phyloP scores from a whole-genome alignment of 2,888 invertebrate genomes.

The Agriopis marginaria region DNA sequence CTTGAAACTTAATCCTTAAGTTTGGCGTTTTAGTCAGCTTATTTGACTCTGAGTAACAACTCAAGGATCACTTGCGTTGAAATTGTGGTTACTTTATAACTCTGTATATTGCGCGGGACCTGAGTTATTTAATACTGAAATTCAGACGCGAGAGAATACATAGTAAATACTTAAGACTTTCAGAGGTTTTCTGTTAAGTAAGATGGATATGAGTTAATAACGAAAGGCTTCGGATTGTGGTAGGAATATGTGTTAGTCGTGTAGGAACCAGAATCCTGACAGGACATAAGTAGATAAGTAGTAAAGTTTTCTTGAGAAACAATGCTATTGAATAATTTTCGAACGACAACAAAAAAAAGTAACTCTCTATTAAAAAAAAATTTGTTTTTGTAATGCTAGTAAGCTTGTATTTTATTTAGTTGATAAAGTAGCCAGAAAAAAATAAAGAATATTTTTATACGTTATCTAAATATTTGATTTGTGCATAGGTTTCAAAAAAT shows the following conservation, averaged over 20 bases:
- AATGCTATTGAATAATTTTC: too few relatives aligned
- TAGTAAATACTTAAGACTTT: not conserved
- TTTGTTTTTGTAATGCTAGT: too few relatives aligned
- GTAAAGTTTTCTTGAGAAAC: too few relatives aligned
- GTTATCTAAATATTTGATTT: too few relatives aligned
- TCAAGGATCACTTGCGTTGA: conserved; percentile 1
- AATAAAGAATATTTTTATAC: too few relatives aligned
- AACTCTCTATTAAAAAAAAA: too few relatives aligned
- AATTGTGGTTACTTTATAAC: conserved; percentile 10
- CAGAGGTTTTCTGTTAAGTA: conserved; percentile 1
- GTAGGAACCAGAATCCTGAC: not conserved
- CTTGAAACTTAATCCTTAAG: conserved; percentile 3
- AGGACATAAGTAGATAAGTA: too few relatives aligned
- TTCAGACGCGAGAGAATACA: not conserved
- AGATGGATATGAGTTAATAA: not conserved
- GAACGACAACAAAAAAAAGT: too few relatives aligned
- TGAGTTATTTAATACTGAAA: not conserved
- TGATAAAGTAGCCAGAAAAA: too few relatives aligned
- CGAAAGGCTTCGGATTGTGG: not conserved
- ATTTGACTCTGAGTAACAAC: not conserved
- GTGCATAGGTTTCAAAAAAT: too few relatives aligned
- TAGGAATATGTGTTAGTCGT: not conserved
- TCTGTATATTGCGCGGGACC: not conserved
- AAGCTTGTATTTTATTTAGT: too few relatives aligned
- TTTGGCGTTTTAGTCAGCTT: conserved; percentile 4